Evolutionary conservation across 2,888 invertebrate species (phyloP).

Genomic region (Lutraria lutraria): DNA sequence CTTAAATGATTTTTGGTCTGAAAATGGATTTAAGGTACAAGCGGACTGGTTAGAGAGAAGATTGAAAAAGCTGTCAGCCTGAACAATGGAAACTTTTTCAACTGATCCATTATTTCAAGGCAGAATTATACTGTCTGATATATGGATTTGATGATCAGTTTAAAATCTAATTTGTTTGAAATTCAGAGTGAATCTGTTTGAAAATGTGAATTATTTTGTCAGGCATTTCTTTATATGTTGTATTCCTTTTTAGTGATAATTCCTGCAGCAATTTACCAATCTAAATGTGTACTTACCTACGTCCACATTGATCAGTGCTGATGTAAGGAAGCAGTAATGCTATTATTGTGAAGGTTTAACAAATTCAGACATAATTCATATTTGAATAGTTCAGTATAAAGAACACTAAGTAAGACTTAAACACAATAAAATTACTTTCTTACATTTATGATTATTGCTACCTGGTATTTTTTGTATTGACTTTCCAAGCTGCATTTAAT

Average conservation of each 20-base stretch:
- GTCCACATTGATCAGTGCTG: background rate
- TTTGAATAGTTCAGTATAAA: too few species aligned
- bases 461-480: too few species aligned
- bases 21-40: slow-evolving; percentile 51
- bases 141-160: background rate
- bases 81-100: background rate
- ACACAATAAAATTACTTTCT: too few species aligned
- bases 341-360: background rate
- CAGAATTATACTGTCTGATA: background rate
- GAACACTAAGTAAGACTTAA: too few species aligned
- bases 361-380: too few species aligned
- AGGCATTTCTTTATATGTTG: background rate
- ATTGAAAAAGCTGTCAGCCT: slow-evolving; percentile 40
- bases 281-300: background rate
- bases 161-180: background rate
- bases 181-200: background rate
- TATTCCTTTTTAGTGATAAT: background rate
- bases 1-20: slow-evolving; percentile 69
- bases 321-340: background rate
- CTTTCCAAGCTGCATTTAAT: too few species aligned
- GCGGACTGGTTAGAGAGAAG: slow-evolving; percentile 69
- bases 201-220: background rate
- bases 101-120: background rate
- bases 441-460: too few species aligned
- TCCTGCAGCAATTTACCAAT: background rate